These are phyloP conservation scores for Chironomus tepperi DNA, from an alignment of 1,140 invertebrate genomes.

Conservation along the genomic window DNA sequence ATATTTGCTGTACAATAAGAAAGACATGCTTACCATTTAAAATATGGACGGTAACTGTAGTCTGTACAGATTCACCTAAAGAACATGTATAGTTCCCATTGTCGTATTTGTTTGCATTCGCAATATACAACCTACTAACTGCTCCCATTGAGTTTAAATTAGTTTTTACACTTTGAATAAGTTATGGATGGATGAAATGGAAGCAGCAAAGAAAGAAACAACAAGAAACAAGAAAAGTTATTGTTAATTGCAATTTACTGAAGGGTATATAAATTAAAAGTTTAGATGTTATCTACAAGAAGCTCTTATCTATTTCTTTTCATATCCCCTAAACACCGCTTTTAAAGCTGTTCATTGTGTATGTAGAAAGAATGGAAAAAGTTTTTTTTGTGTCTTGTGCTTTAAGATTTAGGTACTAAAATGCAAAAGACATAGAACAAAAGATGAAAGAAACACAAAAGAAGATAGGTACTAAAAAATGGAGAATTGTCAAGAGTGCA, in stretches of 20 bases:
- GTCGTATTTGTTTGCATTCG: conserved; percentile 70
- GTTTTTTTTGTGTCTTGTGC: background rate
- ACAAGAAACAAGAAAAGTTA: conserved; percentile 15
- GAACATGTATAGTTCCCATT: conserved; percentile 80
- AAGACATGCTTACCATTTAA: conserved; percentile 57
- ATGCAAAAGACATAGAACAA: no score
- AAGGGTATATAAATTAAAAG: no score
- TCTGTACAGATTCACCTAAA: conserved; percentile 64
- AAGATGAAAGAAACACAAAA: no score
- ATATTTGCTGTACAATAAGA: conserved; percentile 18
- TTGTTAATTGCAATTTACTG: no score
- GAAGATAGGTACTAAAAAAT: no score
- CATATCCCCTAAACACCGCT: background rate
- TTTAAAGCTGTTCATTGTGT: no score
- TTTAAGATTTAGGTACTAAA: no score
- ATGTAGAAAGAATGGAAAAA: no score
- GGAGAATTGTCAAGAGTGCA: no score
- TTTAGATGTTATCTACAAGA: background rate
- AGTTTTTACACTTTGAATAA: conserved; percentile 59
- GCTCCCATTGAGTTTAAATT: conserved; percentile 66
- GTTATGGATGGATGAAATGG: no score
- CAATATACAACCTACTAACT: conserved; percentile 69
- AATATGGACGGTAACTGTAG: conserved; percentile 69
- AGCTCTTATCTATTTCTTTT: background rate
- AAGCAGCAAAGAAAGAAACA: conserved; percentile 24